Conservation (phyloP, 30 jellyfish, hydroid and myxozoan species). For the Pelagia noctiluca region DNA sequence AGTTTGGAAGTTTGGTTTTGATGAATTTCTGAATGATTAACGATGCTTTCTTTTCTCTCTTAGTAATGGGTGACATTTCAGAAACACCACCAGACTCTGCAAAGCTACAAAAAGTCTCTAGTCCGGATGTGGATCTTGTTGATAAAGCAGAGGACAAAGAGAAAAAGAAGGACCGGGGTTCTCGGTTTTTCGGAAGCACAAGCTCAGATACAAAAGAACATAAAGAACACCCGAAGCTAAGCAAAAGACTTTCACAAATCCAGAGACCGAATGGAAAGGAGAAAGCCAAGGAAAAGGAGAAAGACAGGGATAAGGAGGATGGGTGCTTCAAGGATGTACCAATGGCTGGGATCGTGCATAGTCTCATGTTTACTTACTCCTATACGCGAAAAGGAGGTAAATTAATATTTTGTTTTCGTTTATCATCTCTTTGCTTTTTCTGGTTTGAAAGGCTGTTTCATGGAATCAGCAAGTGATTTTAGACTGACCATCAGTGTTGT, state of each 20-base stretch:
- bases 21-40: too few relatives aligned
- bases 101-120: slow-evolving; percentile 24
- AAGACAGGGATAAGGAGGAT: slow-evolving; percentile 84
- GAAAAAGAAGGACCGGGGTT: slow-evolving; percentile 60
- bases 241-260: slow-evolving; percentile 63
- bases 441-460: too few relatives aligned
- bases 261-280: slow-evolving; percentile 61
- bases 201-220: slow-evolving; percentile 12
- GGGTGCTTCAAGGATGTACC: slow-evolving; percentile 73
- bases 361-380: slow-evolving; percentile 75
- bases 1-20: too few relatives aligned
- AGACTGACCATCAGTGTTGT: too few relatives aligned
- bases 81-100: slow-evolving; percentile 61
- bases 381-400: slow-evolving; percentile 94
- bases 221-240: slow-evolving; percentile 64
- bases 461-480: too few relatives aligned
- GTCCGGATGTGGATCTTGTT: slow-evolving; percentile 33
- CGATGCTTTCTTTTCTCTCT: background rate
- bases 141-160: slow-evolving; percentile 50
- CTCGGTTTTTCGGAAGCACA: slow-evolving; percentile 60
- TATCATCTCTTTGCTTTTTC: too few relatives aligned
- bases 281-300: slow-evolving; percentile 29
- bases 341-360: slow-evolving; percentile 77
- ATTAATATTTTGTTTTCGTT: background rate
- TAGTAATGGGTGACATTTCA: slow-evolving; percentile 64